A percentile compares a stretch with the other conserved stretches of the same genome.
phyloP scores from a whole-genome alignment of 2,888 invertebrate genomes.

The Aspidiotus rigidus region DNA sequence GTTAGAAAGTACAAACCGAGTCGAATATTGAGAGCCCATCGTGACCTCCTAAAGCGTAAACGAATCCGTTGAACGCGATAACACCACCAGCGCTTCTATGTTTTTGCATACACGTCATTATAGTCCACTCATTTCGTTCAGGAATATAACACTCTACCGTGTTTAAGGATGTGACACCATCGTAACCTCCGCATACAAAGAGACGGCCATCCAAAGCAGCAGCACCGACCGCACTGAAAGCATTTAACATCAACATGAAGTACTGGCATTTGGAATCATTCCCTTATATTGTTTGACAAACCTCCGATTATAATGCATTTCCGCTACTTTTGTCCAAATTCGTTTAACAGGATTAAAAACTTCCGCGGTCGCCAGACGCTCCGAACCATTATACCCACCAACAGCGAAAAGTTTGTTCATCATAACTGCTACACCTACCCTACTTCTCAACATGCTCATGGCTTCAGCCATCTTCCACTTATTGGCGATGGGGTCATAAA shows the following conservation, averaged over 20 bases:
- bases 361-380: slow-evolving; percentile 73
- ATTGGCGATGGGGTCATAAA: slow-evolving; percentile 60
- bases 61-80: slow-evolving; percentile 58
- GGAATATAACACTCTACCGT: slow-evolving; percentile 75
- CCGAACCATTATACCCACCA: slow-evolving; percentile 75
- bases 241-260: background rate
- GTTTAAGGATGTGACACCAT: slow-evolving; percentile 71
- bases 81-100: slow-evolving; percentile 64
- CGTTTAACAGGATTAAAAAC: slow-evolving; percentile 65
- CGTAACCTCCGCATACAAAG: slow-evolving; percentile 77
- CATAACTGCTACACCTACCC: slow-evolving; percentile 76
- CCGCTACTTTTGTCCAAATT: slow-evolving; percentile 65
- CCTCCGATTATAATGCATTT: slow-evolving; percentile 74
- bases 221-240: slow-evolving; percentile 64
- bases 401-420: slow-evolving; percentile 69
- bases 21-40: slow-evolving; percentile 81
- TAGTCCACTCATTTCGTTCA: slow-evolving; percentile 61
- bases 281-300: slow-evolving; percentile 9
- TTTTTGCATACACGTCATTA: slow-evolving; percentile 62
- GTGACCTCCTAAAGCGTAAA: slow-evolving; percentile 77
- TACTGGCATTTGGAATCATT: background rate
- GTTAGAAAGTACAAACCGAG: slow-evolving; percentile 49
- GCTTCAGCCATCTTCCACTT: slow-evolving; percentile 69
- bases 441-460: slow-evolving; percentile 72
- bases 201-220: slow-evolving; percentile 68